A percentile compares a stretch with the other conserved stretches of the same genome.
These are phyloP conservation scores for Cryptops parisi DNA, from an alignment of 2,888 invertebrate genomes.

Conservation along the genomic window DNA sequence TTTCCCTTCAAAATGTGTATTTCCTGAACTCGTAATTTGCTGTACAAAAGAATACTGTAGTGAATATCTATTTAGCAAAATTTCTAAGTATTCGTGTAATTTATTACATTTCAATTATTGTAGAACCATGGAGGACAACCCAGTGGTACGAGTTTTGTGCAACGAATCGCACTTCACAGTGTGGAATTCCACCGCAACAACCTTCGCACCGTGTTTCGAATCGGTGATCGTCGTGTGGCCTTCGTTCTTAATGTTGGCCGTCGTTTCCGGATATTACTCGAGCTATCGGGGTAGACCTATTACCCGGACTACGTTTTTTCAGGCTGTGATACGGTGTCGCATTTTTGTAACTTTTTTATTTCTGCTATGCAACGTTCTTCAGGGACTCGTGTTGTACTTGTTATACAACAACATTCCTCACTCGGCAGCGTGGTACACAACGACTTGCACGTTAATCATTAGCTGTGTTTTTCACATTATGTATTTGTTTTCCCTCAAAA, in stretches of 20 bases:
- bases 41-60: no score
- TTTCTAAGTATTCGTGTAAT: not conserved
- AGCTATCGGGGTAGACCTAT: conserved; percentile 51
- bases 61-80: no score
- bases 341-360: conserved; percentile 47
- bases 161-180: conserved; percentile 7
- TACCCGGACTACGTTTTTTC: conserved; percentile 46
- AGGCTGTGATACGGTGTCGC: conserved; percentile 48
- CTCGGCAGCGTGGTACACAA: conserved; percentile 46
- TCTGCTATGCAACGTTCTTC: conserved; percentile 49
- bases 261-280: conserved; percentile 64
- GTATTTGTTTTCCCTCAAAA: conserved; percentile 51
- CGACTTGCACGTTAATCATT: conserved; percentile 40
- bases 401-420: conserved; percentile 21
- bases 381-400: conserved; percentile 38
- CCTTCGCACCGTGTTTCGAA: conserved; percentile 68
- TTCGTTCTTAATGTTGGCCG: conserved; percentile 52
- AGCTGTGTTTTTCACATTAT: conserved; percentile 33
- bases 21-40: no score
- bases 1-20: no score
- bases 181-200: conserved; percentile 22
- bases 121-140: not conserved
- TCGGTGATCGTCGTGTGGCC: conserved; percentile 59
- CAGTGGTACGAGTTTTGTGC: conserved; percentile 11
- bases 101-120: no score